phyloP scores from a whole-genome alignment of 2,113 vertebrate species.

The Syngnathus floridae region DNA sequence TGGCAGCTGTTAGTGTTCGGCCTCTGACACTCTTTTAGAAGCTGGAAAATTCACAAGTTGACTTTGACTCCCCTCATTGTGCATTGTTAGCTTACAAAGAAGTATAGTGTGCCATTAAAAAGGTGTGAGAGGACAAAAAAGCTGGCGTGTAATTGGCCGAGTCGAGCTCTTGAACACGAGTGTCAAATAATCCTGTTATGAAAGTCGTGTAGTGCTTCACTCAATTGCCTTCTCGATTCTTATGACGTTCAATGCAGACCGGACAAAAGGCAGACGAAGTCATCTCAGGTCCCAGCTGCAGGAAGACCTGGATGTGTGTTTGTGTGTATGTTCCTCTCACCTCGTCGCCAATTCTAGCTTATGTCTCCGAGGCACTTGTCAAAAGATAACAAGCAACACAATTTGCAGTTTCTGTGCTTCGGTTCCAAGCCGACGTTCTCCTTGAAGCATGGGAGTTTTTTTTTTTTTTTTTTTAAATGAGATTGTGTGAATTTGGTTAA shows the following conservation, averaged over 20 bases:
- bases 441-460: slow-evolving; percentile 1
- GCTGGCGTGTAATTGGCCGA: too few species aligned
- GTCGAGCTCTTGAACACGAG: too few species aligned
- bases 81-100: too few species aligned
- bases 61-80: too few species aligned
- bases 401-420: slow-evolving; percentile 53
- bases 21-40: too few species aligned
- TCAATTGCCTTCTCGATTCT: background rate
- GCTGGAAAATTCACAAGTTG: too few species aligned
- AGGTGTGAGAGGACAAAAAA: too few species aligned
- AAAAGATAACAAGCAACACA: slow-evolving; percentile 60
- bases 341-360: slow-evolving; percentile 47
- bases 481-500: background rate
- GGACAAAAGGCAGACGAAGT: slow-evolving; percentile 36
- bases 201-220: background rate
- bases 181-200: background rate
- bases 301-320: slow-evolving; percentile 17
- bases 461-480: slow-evolving; percentile 10
- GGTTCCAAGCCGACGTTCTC: slow-evolving; percentile 27
- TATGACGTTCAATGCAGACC: background rate
- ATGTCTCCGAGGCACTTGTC: slow-evolving; percentile 49
- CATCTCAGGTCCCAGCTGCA: slow-evolving; percentile 39
- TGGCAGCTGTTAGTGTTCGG: too few species aligned
- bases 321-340: slow-evolving; percentile 32
- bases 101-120: too few species aligned